phyloP scores from a whole-genome alignment of 2,113 vertebrate species.

The Pomatostomus ruficeps region DNA sequence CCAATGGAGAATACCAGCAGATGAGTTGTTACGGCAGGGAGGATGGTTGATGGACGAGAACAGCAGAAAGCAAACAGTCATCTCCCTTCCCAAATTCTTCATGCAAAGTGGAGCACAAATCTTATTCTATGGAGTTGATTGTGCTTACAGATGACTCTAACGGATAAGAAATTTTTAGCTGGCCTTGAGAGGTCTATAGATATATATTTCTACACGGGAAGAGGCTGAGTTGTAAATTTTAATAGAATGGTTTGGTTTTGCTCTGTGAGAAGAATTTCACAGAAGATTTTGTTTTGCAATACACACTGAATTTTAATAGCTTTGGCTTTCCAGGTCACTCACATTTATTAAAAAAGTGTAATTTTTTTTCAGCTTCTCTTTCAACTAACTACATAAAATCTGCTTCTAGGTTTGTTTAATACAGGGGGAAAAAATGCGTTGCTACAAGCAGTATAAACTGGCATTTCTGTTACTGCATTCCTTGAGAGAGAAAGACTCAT shows the following conservation, averaged over 20 bases:
- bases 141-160: neutral
- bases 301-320: neutral
- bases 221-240: neutral
- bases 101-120: neutral
- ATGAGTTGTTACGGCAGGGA: neutral
- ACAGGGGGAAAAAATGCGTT: neutral
- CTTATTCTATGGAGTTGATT: neutral
- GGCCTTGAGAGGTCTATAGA: neutral
- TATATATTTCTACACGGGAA: neutral
- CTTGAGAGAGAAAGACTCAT: neutral
- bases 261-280: neutral
- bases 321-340: neutral
- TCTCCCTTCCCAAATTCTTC: neutral
- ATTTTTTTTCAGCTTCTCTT: neutral
- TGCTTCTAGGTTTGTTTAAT: neutral
- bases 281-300: neutral
- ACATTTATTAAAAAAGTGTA: neutral
- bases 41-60: neutral
- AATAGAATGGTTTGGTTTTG: neutral
- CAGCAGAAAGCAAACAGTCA: neutral
- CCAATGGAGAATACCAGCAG: neutral
- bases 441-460: neutral
- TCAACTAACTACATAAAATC: neutral
- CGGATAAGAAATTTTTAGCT: neutral
- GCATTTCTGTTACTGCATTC: neutral